These are phyloP conservation scores for Coenonympha glycerion DNA, from an alignment of 2,888 invertebrate genomes.

Conservation along the genomic window DNA sequence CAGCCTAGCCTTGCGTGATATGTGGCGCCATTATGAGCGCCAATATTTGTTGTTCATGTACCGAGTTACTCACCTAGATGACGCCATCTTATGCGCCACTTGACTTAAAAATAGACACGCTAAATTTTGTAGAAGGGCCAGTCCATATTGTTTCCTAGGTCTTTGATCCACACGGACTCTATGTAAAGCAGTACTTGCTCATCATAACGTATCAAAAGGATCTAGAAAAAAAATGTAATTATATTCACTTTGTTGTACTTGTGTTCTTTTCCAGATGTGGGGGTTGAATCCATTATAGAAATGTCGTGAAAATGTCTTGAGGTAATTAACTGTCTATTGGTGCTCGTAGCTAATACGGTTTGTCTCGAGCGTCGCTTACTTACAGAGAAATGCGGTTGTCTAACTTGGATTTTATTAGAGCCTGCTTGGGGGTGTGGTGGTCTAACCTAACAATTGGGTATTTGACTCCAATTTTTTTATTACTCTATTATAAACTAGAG, in stretches of 20 bases:
- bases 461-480: too few relatives aligned
- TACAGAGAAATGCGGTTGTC: slow-evolving; percentile 34
- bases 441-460: too few relatives aligned
- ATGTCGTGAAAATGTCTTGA: slow-evolving; percentile 75
- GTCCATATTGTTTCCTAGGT: too few relatives aligned
- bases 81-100: too few relatives aligned
- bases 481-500: too few relatives aligned
- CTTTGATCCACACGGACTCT: slow-evolving; percentile 54
- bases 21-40: too few relatives aligned
- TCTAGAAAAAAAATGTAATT: slow-evolving; percentile 39
- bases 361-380: slow-evolving; percentile 39
- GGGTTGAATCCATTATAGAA: slow-evolving; percentile 74
- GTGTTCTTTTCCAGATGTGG: slow-evolving; percentile 77
- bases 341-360: slow-evolving; percentile 69
- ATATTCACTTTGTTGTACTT: slow-evolving; percentile 76
- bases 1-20: too few relatives aligned
- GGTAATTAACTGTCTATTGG: slow-evolving; percentile 76
- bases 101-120: too few relatives aligned
- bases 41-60: too few relatives aligned
- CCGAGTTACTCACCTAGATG: too few relatives aligned
- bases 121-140: too few relatives aligned
- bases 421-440: too few relatives aligned
- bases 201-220: slow-evolving; percentile 34
- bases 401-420: slow-evolving; percentile 54
- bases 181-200: slow-evolving; percentile 70